Percentiles rank a stretch among this genome's conserved stretches.
These are phyloP conservation scores for Eucriotettix oculatus DNA, from an alignment of 2,888 invertebrate genomes.

Conservation along the genomic window DNA sequence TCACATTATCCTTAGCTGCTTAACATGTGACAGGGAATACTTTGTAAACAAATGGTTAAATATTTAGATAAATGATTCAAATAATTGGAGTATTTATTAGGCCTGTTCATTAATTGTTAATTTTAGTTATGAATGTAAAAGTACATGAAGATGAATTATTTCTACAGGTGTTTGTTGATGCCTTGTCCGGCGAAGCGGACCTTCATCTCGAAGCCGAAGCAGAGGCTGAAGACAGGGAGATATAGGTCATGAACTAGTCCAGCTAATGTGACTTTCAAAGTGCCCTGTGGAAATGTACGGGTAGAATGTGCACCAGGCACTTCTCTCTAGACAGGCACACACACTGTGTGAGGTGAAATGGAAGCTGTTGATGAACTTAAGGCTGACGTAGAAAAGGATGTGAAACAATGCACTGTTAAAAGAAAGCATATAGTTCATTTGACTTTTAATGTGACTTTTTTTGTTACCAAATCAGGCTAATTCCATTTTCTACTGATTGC, in stretches of 20 bases:
- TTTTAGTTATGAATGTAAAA: no score
- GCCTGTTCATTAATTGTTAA: no score
- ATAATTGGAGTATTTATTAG: no score
- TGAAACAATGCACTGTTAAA: no score
- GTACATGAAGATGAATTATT: not conserved
- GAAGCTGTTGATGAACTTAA: not conserved
- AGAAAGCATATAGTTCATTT: not conserved
- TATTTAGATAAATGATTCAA: no score
- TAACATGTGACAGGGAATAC: not conserved
- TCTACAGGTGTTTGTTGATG: constrained; percentile 25
- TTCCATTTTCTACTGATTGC: not conserved
- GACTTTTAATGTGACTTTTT: not conserved
- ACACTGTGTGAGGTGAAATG: not conserved
- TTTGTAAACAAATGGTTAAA: not conserved
- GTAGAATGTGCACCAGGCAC: no score
- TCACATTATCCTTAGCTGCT: no score
- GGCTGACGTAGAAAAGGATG: not conserved
- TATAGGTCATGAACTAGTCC: not conserved
- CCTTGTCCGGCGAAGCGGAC: constrained; percentile 20
- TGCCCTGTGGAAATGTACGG: no score
- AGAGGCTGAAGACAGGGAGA: constrained; percentile 2
- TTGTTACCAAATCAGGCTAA: not conserved
- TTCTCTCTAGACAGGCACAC: not conserved
- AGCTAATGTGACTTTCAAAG: no score
- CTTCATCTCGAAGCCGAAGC: constrained; percentile 16